Conservation (phyloP, 2,888 invertebrate genomes). For the Myathropa florea region DNA sequence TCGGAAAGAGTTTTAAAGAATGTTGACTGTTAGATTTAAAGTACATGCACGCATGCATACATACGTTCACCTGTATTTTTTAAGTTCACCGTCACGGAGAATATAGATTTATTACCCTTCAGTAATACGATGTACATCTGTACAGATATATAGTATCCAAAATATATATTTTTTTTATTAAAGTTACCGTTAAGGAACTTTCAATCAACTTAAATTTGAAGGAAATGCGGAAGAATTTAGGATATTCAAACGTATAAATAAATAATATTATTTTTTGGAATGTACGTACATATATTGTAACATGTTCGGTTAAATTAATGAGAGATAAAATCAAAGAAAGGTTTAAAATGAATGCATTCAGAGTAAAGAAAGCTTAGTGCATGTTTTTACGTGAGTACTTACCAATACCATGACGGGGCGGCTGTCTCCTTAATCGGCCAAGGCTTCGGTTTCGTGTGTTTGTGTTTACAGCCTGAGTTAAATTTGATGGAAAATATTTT, state of each 20-base stretch:
- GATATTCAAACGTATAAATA: no score
- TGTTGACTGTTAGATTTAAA: no score
- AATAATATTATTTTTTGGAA: background rate
- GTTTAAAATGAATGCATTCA: background rate
- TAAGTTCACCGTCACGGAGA: no score
- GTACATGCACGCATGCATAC: no score
- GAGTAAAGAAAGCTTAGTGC: background rate
- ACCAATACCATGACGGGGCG: constrained; percentile 82
- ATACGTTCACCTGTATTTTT: no score
- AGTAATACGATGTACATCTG: no score
- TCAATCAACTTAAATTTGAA: background rate
- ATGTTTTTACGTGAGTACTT: constrained; percentile 74
- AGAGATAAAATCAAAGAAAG: background rate
- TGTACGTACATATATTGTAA: background rate
- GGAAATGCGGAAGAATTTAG: background rate
- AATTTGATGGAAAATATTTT: constrained; percentile 73
- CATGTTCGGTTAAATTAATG: background rate
- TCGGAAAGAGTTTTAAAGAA: no score
- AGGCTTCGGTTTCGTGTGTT: constrained; percentile 81
- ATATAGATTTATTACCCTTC: no score
- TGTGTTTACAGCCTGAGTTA: constrained; percentile 81
- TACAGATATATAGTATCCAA: no score
- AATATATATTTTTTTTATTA: no score
- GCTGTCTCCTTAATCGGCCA: constrained; percentile 81
- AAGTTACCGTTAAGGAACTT: no score